Conservation (phyloP, 2,888 invertebrate genomes). For the Amphipoea oculea region DNA sequence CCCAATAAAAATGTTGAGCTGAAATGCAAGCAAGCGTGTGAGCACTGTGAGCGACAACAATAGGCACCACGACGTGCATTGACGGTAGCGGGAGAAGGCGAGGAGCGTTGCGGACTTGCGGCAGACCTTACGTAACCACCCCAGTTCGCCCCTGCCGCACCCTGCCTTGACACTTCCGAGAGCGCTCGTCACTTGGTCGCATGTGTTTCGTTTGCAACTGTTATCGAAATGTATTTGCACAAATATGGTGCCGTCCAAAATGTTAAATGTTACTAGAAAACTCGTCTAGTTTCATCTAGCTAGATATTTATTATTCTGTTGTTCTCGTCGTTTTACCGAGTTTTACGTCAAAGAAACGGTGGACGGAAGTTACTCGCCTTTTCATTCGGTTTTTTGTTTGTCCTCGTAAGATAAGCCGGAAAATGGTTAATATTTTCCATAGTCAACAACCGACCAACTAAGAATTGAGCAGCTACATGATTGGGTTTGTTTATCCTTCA, state of each 20-base stretch:
- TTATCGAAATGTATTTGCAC: constrained; percentile 44
- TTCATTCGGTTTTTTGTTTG: constrained; percentile 19
- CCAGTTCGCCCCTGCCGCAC: constrained; percentile 63
- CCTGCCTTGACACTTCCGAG: constrained; percentile 79
- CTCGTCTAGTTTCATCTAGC: constrained; percentile 23
- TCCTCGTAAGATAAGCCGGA: constrained; percentile 12
- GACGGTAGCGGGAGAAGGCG: constrained; percentile 66
- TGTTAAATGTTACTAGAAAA: constrained; percentile 19
- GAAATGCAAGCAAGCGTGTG: constrained; percentile 78
- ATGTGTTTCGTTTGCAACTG: constrained; percentile 63
- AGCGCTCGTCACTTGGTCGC: constrained; percentile 67
- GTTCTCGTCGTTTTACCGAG: not conserved
- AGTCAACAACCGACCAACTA: not conserved
- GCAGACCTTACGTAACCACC: constrained; percentile 81
- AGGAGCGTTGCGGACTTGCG: constrained; percentile 73
- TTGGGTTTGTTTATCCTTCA: constrained; percentile 11
- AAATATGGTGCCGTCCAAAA: constrained; percentile 37
- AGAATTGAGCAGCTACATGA: not conserved
- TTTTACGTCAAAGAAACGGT: constrained; percentile 2
- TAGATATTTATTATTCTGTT: constrained; percentile 13
- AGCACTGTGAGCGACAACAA: constrained; percentile 76
- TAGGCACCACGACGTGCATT: constrained; percentile 73
- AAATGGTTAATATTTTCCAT: constrained; percentile 8
- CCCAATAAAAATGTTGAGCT: constrained; percentile 74
- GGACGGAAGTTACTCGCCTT: constrained; percentile 2